Evolutionary conservation across 2,888 invertebrate genomes (phyloP).

Genomic region (Prosapia bicincta): DNA sequence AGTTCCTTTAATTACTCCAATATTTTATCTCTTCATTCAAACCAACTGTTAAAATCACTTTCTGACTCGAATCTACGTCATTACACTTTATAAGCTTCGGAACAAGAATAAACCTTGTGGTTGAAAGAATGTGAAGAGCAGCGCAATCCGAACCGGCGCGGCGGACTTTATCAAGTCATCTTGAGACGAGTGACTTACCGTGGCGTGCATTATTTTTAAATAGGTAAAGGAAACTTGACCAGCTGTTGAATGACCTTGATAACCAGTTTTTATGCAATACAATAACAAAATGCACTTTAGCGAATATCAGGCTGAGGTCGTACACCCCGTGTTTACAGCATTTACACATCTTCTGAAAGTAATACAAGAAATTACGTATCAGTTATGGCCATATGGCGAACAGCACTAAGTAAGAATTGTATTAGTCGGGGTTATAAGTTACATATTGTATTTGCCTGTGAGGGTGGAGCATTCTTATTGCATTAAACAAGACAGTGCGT

Average conservation of each 20-base stretch:
- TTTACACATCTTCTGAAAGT: not conserved
- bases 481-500: too few species aligned
- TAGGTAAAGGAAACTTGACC: not conserved
- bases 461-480: too few species aligned
- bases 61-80: too few species aligned
- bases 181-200: not conserved
- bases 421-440: not conserved
- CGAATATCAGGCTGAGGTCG: not conserved
- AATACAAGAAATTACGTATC: not conserved
- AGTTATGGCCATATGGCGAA: not conserved
- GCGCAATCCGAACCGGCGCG: not conserved
- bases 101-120: too few species aligned
- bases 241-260: not conserved
- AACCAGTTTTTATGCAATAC: slow-evolving; percentile 2
- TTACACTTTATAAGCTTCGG: too few species aligned
- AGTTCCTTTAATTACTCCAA: too few species aligned
- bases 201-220: not conserved
- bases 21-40: too few species aligned
- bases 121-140: not conserved
- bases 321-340: not conserved
- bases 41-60: too few species aligned
- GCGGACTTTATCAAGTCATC: not conserved
- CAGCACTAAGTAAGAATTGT: not conserved
- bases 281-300: slow-evolving; percentile 2
- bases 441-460: not conserved